Conservation (phyloP, 2,888 invertebrate genomes). For the Subacronicta megacephala region DNA sequence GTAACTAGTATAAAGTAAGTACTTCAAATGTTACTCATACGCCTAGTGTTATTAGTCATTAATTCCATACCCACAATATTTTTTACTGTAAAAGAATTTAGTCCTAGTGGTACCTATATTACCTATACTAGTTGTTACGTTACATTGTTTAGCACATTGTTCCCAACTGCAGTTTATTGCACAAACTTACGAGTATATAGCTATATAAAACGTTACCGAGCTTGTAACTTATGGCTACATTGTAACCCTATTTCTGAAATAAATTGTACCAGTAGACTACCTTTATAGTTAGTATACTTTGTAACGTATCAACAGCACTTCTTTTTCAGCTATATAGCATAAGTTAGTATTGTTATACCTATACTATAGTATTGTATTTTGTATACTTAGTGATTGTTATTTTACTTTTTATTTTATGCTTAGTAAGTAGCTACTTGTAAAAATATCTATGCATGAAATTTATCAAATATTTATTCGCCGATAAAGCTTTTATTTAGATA, state of each 20-base stretch:
- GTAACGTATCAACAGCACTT: background rate
- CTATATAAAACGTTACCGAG: conserved; percentile 47
- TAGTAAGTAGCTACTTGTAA: no score
- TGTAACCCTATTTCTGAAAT: conserved; percentile 29
- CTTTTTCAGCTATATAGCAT: background rate
- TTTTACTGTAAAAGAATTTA: conserved; percentile 11
- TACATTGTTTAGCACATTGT: conserved; percentile 44
- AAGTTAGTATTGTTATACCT: no score
- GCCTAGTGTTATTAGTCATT: background rate
- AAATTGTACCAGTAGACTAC: conserved; percentile 15
- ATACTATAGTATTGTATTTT: no score
- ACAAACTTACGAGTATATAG: conserved; percentile 29
- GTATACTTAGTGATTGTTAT: no score
- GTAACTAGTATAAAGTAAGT: conserved; percentile 49
- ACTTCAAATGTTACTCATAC: background rate
- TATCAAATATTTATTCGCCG: no score
- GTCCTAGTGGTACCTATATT: background rate
- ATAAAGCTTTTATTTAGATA: no score
- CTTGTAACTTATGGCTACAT: conserved; percentile 38
- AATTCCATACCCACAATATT: conserved; percentile 16
- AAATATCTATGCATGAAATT: no score
- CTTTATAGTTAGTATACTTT: conserved; percentile 10
- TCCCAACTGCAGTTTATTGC: conserved; percentile 35
- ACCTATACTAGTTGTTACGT: conserved; percentile 30
- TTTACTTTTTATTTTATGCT: no score